Percentiles rank a stretch among this genome's conserved stretches.
Conservation (phyloP, 2,113 vertebrate species). For the Dicaeum eximium region DNA sequence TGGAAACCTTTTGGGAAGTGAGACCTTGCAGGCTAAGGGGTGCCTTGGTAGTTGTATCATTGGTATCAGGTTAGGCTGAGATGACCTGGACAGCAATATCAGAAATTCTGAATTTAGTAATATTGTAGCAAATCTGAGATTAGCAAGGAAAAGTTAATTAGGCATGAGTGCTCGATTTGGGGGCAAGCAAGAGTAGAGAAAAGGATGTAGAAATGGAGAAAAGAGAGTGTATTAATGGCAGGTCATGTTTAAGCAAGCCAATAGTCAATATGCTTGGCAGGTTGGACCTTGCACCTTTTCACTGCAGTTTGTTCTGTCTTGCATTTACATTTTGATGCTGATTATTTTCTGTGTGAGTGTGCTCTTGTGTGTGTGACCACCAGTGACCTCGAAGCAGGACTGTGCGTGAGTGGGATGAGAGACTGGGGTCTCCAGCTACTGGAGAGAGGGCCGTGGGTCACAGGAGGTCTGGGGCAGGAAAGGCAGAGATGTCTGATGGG, state of each 20-base stretch:
- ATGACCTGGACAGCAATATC: neutral
- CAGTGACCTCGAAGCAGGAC: neutral
- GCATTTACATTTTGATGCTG: neutral
- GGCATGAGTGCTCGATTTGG: neutral
- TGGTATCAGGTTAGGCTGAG: neutral
- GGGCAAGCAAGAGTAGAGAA: neutral
- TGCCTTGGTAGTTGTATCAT: neutral
- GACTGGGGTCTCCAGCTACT: rapidly evolving
- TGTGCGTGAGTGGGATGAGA: neutral
- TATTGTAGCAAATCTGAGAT: neutral
- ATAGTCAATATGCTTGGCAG: neutral
- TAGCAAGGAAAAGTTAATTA: neutral
- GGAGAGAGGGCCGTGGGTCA: rapidly evolving
- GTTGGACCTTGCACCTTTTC: neutral
- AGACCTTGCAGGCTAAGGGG: neutral
- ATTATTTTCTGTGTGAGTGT: neutral
- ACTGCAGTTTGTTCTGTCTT: neutral
- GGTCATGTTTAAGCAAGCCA: neutral
- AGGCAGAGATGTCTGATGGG: too few species aligned
- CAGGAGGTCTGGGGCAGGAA: neutral
- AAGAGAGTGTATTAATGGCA: neutral
- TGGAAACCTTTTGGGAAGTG: neutral
- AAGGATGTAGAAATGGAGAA: neutral
- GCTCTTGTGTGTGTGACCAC: rapidly evolving
- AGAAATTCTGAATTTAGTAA: neutral